These are phyloP conservation scores for Ferdinandea cuprea DNA, from an alignment of 2,888 invertebrate genomes.

Conservation along the genomic window DNA sequence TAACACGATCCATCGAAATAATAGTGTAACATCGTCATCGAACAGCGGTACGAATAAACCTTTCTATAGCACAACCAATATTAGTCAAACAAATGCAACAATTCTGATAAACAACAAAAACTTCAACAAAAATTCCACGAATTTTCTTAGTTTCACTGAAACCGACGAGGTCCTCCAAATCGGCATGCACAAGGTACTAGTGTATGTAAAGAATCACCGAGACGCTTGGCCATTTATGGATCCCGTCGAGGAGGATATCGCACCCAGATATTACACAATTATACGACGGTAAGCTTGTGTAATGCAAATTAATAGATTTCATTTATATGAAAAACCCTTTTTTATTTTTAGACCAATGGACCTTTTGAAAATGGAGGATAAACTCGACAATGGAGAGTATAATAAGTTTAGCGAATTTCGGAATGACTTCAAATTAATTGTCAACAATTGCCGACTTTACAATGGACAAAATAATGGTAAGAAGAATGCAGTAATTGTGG, in stretches of 20 bases:
- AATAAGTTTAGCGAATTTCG: conserved; percentile 91
- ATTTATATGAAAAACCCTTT: background rate
- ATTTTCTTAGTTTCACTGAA: conserved; percentile 88
- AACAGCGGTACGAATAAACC: conserved; percentile 66
- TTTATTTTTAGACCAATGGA: conserved; percentile 90
- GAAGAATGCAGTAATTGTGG: conserved; percentile 63
- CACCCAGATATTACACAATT: conserved; percentile 92
- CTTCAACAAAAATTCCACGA: conserved; percentile 81
- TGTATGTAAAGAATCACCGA: conserved; percentile 92
- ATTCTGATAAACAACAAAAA: conserved; percentile 74
- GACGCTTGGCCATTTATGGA: conserved; percentile 98
- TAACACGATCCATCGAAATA: conserved; percentile 63
- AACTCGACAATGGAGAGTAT: conserved; percentile 92
- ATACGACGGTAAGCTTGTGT: conserved; percentile 84
- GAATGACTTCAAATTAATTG: conserved; percentile 94
- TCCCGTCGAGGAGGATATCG: conserved; percentile 96
- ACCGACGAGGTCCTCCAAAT: conserved; percentile 93
- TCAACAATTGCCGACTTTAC: conserved; percentile 95
- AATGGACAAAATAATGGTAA: conserved; percentile 96
- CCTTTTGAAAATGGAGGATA: conserved; percentile 93
- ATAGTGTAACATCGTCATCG: conserved; percentile 57
- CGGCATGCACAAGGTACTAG: conserved; percentile 95
- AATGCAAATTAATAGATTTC: background rate
- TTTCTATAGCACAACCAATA: conserved; percentile 68
- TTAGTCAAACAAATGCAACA: conserved; percentile 67